Evolutionary conservation across 2,113 vertebrate species (phyloP).

Genomic region (Dipodomys merriami): DNA sequence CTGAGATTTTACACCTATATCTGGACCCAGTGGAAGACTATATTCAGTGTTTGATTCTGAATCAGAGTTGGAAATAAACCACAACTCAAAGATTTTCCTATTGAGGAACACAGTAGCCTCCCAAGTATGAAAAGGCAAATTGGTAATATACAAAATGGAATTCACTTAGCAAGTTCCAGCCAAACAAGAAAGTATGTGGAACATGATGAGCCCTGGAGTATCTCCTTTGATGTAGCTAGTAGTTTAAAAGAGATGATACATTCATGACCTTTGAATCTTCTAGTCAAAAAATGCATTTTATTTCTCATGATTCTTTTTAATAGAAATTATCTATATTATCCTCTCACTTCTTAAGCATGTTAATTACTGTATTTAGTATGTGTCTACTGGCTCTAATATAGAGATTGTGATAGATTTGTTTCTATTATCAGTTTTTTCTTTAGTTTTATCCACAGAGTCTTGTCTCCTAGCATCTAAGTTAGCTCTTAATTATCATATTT

Average conservation of each 20-base stretch:
- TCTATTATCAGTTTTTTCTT: conserved; percentile 4
- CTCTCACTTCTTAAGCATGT: neutral
- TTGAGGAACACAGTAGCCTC: neutral
- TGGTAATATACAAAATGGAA: neutral
- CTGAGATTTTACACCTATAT: neutral
- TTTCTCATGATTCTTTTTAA: conserved; percentile 13
- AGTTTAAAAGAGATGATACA: no score
- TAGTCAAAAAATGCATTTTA: neutral
- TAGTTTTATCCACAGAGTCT: neutral
- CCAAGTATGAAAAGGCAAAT: neutral
- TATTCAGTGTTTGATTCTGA: neutral
- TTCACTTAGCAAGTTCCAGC: neutral
- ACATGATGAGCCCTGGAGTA: neutral
- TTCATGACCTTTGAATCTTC: no score
- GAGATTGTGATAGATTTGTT: neutral
- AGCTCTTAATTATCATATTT: conserved; percentile 16
- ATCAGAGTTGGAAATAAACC: neutral
- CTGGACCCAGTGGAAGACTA: neutral
- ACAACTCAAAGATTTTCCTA: neutral
- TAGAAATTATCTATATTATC: neutral
- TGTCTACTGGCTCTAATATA: neutral
- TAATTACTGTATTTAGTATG: conserved; percentile 7
- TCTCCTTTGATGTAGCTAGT: neutral
- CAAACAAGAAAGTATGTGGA: neutral
- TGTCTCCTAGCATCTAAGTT: neutral